Evolutionary conservation across 2,113 vertebrate genomes (phyloP).

Genomic region (Microcebus lehilahytsara): DNA sequence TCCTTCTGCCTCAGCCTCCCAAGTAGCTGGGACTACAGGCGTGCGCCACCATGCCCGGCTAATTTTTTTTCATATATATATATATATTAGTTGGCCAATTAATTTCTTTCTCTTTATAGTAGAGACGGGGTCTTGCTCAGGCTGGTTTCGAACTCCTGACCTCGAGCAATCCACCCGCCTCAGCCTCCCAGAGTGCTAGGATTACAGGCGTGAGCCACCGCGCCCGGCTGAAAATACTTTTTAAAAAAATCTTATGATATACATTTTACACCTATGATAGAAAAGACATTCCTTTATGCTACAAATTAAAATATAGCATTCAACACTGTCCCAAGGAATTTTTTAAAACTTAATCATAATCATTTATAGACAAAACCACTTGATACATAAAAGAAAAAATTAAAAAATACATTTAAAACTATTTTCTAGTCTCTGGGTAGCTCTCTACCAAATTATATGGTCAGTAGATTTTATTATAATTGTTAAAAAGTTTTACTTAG

Average conservation of each 20-base stretch:
- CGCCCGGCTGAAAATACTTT: background rate
- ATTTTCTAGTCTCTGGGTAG: background rate
- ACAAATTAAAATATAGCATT: background rate
- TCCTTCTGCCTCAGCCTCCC: too few relatives aligned
- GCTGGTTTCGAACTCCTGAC: too few relatives aligned
- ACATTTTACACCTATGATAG: background rate
- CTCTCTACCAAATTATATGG: background rate
- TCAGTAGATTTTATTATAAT: background rate
- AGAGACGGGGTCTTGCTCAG: too few relatives aligned
- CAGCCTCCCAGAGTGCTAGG: too few relatives aligned
- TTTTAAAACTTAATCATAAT: background rate
- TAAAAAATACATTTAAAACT: background rate
- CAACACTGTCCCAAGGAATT: background rate
- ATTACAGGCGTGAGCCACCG: too few relatives aligned
- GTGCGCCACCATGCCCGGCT: too few relatives aligned
- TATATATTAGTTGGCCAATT: too few relatives aligned
- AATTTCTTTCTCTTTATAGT: too few relatives aligned
- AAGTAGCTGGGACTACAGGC: too few relatives aligned
- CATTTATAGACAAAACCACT: background rate
- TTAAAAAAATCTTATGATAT: background rate
- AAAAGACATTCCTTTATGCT: background rate
- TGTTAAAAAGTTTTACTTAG: background rate
- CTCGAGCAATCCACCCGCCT: too few relatives aligned
- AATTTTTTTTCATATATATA: too few relatives aligned
- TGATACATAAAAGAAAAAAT: background rate